A percentile compares a stretch with the other conserved stretches of the same genome.
phyloP scores from a whole-genome alignment of 2,888 invertebrate species.

The Thalpophila matura region DNA sequence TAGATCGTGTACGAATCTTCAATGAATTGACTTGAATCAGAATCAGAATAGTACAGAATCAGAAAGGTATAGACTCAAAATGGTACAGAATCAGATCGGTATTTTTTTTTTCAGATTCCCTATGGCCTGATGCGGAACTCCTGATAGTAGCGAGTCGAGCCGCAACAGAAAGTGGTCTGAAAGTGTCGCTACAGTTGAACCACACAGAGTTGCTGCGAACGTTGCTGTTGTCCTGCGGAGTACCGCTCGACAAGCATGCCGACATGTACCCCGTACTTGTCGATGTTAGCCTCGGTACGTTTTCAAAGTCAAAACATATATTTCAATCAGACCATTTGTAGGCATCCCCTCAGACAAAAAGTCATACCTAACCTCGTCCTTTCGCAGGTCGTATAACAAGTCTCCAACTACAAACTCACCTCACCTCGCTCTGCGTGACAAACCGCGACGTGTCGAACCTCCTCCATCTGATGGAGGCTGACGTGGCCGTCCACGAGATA shows the following conservation, averaged over 20 bases:
- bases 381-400: constrained; percentile 87
- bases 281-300: constrained; percentile 82
- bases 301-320: background rate
- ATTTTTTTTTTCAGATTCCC: constrained; percentile 83
- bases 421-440: constrained; percentile 92
- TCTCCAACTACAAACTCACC: constrained; percentile 93
- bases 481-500: constrained; percentile 90
- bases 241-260: constrained; percentile 92
- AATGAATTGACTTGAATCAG: too few relatives aligned
- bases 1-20: too few relatives aligned
- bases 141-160: constrained; percentile 93
- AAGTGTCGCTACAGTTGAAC: constrained; percentile 94
- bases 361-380: too few relatives aligned
- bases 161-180: constrained; percentile 82
- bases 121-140: constrained; percentile 96
- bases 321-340: too few relatives aligned
- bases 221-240: constrained; percentile 94
- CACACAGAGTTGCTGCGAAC: constrained; percentile 94
- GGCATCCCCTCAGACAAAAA: too few relatives aligned
- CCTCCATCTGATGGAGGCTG: constrained; percentile 92
- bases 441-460: constrained; percentile 92
- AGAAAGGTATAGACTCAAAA: too few relatives aligned
- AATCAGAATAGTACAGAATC: too few relatives aligned
- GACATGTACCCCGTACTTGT: constrained; percentile 82
- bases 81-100: too few relatives aligned